phyloP scores from a whole-genome alignment of 2,888 invertebrate species.

The Biston stratarius region DNA sequence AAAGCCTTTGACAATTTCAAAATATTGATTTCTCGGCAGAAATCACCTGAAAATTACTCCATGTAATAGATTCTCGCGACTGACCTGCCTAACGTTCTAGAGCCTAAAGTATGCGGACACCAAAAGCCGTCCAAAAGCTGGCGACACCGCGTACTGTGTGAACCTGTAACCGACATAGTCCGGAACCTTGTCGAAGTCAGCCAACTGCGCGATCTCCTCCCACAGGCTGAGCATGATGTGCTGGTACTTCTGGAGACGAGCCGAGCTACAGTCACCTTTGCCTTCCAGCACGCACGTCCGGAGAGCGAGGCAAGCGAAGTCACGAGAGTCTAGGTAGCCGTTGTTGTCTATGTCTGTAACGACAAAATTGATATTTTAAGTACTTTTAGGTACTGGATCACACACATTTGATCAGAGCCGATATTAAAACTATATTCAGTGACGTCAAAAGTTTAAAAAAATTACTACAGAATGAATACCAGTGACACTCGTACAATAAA shows the following conservation, averaged over 20 bases:
- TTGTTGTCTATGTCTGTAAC: constrained; percentile 93
- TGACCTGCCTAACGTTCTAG: background rate
- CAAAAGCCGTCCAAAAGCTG: constrained; percentile 55
- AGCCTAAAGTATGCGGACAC: constrained; percentile 44
- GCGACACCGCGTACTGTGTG: constrained; percentile 60
- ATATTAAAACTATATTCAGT: too few species aligned
- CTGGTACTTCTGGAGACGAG: constrained; percentile 91
- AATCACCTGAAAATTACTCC: too few species aligned
- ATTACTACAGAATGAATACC: too few species aligned
- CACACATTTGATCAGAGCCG: too few species aligned
- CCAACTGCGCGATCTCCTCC: constrained; percentile 94
- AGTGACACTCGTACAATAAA: too few species aligned
- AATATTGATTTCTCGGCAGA: too few species aligned
- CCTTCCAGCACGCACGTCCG: constrained; percentile 93
- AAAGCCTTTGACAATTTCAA: too few species aligned
- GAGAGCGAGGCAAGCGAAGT: constrained; percentile 93
- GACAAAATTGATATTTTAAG: background rate
- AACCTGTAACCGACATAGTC: constrained; percentile 82
- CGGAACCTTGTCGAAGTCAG: constrained; percentile 94
- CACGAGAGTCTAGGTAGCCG: constrained; percentile 92
- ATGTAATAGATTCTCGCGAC: too few species aligned
- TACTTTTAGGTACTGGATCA: too few species aligned
- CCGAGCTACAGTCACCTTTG: constrained; percentile 92
- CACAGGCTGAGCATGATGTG: constrained; percentile 94
- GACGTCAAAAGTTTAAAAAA: too few species aligned